Evolutionary conservation across 2,113 vertebrate species (phyloP).

Genomic region (Oenanthe melanoleuca): DNA sequence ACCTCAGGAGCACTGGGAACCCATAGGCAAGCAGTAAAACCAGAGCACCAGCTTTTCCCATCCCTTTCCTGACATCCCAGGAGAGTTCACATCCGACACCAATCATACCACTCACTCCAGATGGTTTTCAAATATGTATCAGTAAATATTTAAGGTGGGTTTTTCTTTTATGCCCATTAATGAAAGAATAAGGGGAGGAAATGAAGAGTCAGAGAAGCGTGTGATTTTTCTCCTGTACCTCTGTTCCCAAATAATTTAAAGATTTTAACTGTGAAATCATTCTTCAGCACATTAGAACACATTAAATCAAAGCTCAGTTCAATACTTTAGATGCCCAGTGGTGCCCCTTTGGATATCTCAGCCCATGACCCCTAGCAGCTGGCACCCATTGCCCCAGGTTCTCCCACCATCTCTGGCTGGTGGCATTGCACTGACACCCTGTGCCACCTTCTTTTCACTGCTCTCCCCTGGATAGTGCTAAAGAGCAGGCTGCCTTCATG

Average conservation of each 20-base stretch:
- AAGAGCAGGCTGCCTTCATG: neutral
- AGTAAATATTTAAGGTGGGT: slow-evolving; percentile 36
- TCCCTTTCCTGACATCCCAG: neutral
- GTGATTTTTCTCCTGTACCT: neutral
- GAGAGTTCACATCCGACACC: neutral
- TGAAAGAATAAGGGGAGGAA: neutral
- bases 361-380: neutral
- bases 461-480: neutral
- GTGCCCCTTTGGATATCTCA: neutral
- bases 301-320: neutral
- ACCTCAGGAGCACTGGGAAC: neutral
- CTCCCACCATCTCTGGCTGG: neutral
- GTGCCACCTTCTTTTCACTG: neutral
- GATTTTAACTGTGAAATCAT: neutral
- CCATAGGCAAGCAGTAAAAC: neutral
- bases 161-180: neutral
- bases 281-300: neutral
- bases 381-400: rapidly evolving
- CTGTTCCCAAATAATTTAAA: neutral
- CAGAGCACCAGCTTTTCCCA: slow-evolving; percentile 15
- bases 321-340: neutral
- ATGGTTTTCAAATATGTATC: neutral
- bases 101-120: neutral
- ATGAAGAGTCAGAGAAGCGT: neutral
- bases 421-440: neutral